Evolutionary conservation across 2,113 vertebrate genomes (phyloP), one percentile per base, ranked within the genome.

Genomic region (Cercocebus atys): DNA sequence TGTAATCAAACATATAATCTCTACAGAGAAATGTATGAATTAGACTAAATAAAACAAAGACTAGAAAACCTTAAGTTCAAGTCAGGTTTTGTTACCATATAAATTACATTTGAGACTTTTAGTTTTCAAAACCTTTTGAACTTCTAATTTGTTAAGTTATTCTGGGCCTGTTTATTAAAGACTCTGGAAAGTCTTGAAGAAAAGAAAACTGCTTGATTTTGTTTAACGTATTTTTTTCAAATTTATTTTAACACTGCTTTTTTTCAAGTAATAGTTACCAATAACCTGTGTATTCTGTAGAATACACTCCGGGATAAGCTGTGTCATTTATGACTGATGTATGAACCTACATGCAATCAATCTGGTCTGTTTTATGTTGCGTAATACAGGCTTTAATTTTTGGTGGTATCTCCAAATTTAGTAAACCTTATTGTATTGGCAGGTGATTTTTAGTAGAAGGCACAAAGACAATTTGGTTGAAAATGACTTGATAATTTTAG

Each of bases 401-500:
- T 87, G 75, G 17, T 93, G 32, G 9, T 47, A 73, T 95, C 76
- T 86, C 40, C 59, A 52, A 68, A 72, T 88, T 95, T 88, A 78
- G 6, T 94, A 89, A 73, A 20, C 20, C 7, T 80, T 81, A 75
- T 27, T 83, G 18, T 76, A 22, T 22, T 59, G 23, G 55, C 17
- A 92, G n/a, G 50, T 95, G 25, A 45, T 88, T 97, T 93, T 93
- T 96, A 93, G 30, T 89, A 92, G 73, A 95, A 92, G 32, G 1
- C 30, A 27, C 52, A 97, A 92, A 96, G 72, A 47, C 25, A 92
- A 47, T 68, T 94, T 83, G 16, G 0, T 79, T 97, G 75, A 84
- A 92, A 94, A 92, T 94, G 18, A 95, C 86, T 87, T 91, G 27
- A 64, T 93, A 88, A 89, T 95, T 95, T 93, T 91, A 95, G 59